Conservation (phyloP, 2,888 invertebrate genomes). For the Cheilosia urbana region DNA sequence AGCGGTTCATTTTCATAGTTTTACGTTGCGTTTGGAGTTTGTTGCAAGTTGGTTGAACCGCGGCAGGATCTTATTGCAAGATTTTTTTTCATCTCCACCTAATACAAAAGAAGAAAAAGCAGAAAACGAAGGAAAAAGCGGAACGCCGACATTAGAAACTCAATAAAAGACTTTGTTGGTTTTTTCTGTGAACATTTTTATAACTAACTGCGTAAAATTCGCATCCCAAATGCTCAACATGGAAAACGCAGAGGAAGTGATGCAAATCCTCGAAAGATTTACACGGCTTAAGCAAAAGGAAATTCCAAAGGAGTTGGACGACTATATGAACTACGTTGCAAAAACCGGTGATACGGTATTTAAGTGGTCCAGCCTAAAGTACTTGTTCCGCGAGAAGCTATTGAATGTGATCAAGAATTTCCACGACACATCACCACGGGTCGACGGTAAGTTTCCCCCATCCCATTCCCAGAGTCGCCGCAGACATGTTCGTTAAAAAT, state of each 20-base stretch:
- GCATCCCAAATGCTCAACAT: conserved; percentile 82
- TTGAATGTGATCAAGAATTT: conserved; percentile 94
- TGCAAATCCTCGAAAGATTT: conserved; percentile 93
- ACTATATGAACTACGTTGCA: conserved; percentile 94
- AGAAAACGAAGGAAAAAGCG: conserved; percentile 5
- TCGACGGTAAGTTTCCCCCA: conserved; percentile 81
- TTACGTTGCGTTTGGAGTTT: conserved; percentile 70
- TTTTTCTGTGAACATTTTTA: conserved; percentile 39
- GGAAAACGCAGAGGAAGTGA: conserved; percentile 94
- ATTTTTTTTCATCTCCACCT: conserved; percentile 44
- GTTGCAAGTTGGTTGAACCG: conserved; percentile 48
- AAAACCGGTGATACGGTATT: conserved; percentile 97
- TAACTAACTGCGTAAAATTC: background rate
- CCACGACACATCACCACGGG: conserved; percentile 90
- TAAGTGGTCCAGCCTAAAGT: conserved; percentile 95
- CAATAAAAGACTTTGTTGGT: conserved; percentile 13
- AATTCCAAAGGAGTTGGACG: conserved; percentile 94
- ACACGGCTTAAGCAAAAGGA: conserved; percentile 90
- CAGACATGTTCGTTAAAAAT: conserved; percentile 65
- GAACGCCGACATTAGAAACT: conserved; percentile 11
- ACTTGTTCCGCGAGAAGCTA: conserved; percentile 94
- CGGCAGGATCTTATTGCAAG: conserved; percentile 47
- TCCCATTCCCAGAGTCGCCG: conserved; percentile 52
- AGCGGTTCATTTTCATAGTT: conserved; percentile 68
- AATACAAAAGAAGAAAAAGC: conserved; percentile 49